Percentiles rank a stretch among this genome's conserved stretches.
These are phyloP conservation scores for Etheostoma spectabile DNA, from an alignment of 2,113 vertebrate genomes.

Conservation along the genomic window DNA sequence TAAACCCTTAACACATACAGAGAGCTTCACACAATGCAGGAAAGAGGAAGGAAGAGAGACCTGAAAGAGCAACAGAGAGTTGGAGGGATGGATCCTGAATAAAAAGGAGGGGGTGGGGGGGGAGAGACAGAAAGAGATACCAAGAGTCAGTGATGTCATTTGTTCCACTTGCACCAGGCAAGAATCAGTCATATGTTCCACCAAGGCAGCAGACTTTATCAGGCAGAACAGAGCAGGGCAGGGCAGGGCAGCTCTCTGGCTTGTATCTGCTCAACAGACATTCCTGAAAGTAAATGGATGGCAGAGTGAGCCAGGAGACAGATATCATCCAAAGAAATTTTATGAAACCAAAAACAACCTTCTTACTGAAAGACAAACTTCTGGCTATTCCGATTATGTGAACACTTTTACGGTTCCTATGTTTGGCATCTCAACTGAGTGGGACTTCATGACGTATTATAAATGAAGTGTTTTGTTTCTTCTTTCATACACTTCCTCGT, in stretches of 20 bases:
- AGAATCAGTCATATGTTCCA: conserved; percentile 76
- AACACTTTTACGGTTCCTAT: neutral
- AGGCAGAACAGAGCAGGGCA: conserved; percentile 71
- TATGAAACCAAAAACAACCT: conserved; percentile 25
- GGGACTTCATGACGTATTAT: neutral
- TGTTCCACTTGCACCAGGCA: conserved; percentile 78
- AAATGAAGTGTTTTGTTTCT: neutral
- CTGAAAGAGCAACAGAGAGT: conserved; percentile 26
- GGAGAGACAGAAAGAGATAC: conserved; percentile 70
- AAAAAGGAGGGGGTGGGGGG: conserved; percentile 14
- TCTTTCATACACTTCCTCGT: neutral
- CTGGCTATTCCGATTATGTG: neutral
- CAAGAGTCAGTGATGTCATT: conserved; percentile 79
- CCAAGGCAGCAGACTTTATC: conserved; percentile 70
- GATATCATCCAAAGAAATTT: conserved; percentile 36
- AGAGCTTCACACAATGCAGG: conserved; percentile 37
- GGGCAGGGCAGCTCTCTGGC: conserved; percentile 61
- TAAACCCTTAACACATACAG: conserved; percentile 57
- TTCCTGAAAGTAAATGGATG: conserved; percentile 66
- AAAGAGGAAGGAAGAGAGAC: conserved; percentile 29
- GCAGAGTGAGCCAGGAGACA: conserved; percentile 34
- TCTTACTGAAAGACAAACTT: neutral
- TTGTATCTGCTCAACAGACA: conserved; percentile 69
- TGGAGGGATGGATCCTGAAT: conserved; percentile 20
- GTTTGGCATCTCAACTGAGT: neutral